A percentile compares a stretch with the other conserved stretches of the same genome.
Conservation (phyloP, 2,888 invertebrate species). For the Bembecia ichneumoniformis region DNA sequence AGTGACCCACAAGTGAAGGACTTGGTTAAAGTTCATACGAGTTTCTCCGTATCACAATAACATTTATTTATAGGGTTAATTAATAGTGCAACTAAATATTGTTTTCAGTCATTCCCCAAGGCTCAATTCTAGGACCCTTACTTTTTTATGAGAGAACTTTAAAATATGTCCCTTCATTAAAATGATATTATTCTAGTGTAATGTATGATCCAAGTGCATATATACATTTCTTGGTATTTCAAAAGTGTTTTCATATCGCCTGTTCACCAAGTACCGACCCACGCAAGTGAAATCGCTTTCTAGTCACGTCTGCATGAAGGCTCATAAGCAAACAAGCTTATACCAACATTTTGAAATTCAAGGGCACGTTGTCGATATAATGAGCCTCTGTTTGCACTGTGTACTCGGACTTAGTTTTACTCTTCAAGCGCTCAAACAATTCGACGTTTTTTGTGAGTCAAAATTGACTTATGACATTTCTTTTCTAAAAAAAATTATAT, state of each 20-base stretch:
- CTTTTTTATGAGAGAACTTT: neutral
- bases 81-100: neutral
- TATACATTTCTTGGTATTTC: no score
- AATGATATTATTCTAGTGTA: no score
- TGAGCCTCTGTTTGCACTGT: constrained; percentile 31
- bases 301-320: constrained; percentile 23
- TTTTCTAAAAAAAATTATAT: neutral
- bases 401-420: constrained; percentile 26
- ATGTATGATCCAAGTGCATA: no score
- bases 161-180: no score
- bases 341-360: constrained; percentile 47
- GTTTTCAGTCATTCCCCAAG: constrained; percentile 2
- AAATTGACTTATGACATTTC: constrained; percentile 4
- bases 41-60: constrained; percentile 38
- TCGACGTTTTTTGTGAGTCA: constrained; percentile 19
- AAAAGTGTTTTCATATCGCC: no score
- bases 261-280: constrained; percentile 14
- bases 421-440: constrained; percentile 24
- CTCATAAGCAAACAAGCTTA: constrained; percentile 32
- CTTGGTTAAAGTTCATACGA: constrained; percentile 64
- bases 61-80: constrained; percentile 24
- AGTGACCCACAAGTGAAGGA: constrained; percentile 26
- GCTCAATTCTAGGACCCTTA: neutral
- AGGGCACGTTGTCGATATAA: constrained; percentile 34
- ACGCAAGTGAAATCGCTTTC: constrained; percentile 24